Evolutionary conservation across 35 echinoderm and acorn worm species (phyloP), one percentile per base, ranked within the genome.

Genomic region (Heliocidaris erythrogramma): DNA sequence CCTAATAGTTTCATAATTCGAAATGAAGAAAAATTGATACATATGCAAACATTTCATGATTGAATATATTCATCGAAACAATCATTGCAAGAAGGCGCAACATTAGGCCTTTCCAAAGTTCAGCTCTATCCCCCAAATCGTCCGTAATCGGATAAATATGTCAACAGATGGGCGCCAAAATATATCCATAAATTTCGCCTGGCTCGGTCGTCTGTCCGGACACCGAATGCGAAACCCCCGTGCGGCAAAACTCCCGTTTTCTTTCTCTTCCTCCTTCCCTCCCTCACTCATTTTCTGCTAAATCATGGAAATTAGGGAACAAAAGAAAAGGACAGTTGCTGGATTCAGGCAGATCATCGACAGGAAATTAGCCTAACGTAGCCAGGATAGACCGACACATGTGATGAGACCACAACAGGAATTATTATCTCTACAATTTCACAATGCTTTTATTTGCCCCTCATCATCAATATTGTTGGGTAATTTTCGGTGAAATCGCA

Each of bases 131-230:
- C 65, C 65, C 65, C 21, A 78, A 78, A 78, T 78, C 65, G 9
- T 42, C 31, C 29, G 47, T 89, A 89, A 89, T 89, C 31, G 31
- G 87, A 89, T 89, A 89, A 89, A 89, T 89, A 89, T 47, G 87
- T 47, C 87, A 89, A 89, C 87, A 89, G 87, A 89, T 89, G 87
- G 87, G 87, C 87, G 87, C 31, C 4, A 89, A 89, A 88, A 89
- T 47, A 89, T 32, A 42, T 89, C 87, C 87, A 89, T 89, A 89
- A 89, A 89, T 89, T 89, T 89, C 47, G 87, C 29, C 30, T 89
- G 31, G 87, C 87, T 24, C 87, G 87, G 27, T 48, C 87, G 87
- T 89, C 47, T 89, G 31, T 9, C 29, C 30, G 21, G 27, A 78
- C 18, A n/a, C 7, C 65, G 65, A 78, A 69, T 17, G 24, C 60